Evolutionary conservation across 1,140 invertebrate species (phyloP), one percentile per base, ranked within the genome.

Genomic region (Gonioctena quinquepunctata): DNA sequence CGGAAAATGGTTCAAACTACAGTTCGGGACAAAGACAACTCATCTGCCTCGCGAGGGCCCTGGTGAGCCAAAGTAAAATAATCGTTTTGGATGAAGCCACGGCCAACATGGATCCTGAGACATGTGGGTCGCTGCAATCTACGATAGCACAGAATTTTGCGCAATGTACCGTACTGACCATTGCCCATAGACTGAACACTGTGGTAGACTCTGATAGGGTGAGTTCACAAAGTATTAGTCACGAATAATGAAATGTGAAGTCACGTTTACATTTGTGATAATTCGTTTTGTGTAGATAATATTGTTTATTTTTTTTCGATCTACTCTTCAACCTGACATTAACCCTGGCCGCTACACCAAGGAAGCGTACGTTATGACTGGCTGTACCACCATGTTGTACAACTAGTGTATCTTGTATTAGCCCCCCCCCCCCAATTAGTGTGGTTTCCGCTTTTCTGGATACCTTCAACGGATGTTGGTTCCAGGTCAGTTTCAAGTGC

Each of bases 141-240:
- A 94, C 88, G 21, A 89, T 88, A 73, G 88, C 89, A 28, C 87
- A 84, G 27, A 88, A 89, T 73, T 94, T 95, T 81, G 82, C 82
- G 0, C 80, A 89, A 65, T 90, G 90, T 68, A 95, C 93, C 0
- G 91, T 95, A 2, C 82, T 95, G 2, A 95, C 93, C 0, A 94
- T 95, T 73, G 93, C 94, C 6, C 93, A 95, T 83, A 85, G 93
- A 50, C 81, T 95, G 5, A 90, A 94, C 74, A 94, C 93, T 0
- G 91, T 96, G 26, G 91, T 95, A 88, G 92, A 95, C 77, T 90
- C 87, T 64, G 90, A 90, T 76, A 86, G 87, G 66, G 87, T 94
- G 5, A 54, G 63, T 75, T 82, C 94, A 4, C 33, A n/a, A n/a
- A n/a, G n/a, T n/a, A n/a, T n/a, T n/a, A n/a, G n/a, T n/a, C n/a